These are phyloP conservation scores for Cyprinella venusta DNA, from an alignment of 2,797 vertebrate species.

Conservation along the genomic window DNA sequence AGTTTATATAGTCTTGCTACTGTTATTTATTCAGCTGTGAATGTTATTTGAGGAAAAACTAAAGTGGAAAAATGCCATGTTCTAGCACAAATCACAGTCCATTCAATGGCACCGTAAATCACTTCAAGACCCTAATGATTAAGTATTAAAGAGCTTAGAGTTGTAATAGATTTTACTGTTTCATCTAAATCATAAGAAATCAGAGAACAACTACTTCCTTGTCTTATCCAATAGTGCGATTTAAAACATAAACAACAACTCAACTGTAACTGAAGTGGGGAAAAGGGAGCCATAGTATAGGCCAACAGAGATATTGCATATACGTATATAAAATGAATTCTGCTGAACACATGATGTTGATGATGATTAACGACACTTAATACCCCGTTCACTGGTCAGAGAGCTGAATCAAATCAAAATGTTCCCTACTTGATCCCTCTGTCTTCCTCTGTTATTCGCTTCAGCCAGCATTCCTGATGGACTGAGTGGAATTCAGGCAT, in stretches of 20 bases:
- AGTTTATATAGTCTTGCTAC: neutral
- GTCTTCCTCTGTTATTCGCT: conserved; percentile 46
- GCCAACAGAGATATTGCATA: neutral
- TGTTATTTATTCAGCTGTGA: conserved; percentile 3
- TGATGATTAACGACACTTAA: conserved; percentile 37
- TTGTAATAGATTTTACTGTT: conserved; percentile 21
- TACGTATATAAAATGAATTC: neutral
- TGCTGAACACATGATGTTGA: neutral
- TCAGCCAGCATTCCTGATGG: conserved; percentile 37
- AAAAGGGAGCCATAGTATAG: neutral
- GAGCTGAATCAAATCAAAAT: conserved; percentile 32
- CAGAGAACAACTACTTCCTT: neutral
- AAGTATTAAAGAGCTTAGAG: conserved; percentile 26
- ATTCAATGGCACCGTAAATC: conserved; percentile 3
- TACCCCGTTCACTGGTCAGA: conserved; percentile 17
- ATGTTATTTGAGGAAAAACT: conserved; percentile 18
- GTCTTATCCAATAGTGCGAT: neutral
- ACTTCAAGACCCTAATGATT: neutral
- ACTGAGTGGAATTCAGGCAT: conserved; percentile 51
- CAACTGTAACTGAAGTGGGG: neutral
- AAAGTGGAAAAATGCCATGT: neutral
- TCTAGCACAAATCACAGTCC: conserved; percentile 5
- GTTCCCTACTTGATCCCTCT: conserved; percentile 38
- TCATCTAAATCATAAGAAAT: conserved; percentile 19
- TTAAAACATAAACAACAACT: neutral